Evolutionary conservation across 1,140 invertebrate species (phyloP), one percentile per base, ranked within the genome.

Genomic region (Apis cerana): DNA sequence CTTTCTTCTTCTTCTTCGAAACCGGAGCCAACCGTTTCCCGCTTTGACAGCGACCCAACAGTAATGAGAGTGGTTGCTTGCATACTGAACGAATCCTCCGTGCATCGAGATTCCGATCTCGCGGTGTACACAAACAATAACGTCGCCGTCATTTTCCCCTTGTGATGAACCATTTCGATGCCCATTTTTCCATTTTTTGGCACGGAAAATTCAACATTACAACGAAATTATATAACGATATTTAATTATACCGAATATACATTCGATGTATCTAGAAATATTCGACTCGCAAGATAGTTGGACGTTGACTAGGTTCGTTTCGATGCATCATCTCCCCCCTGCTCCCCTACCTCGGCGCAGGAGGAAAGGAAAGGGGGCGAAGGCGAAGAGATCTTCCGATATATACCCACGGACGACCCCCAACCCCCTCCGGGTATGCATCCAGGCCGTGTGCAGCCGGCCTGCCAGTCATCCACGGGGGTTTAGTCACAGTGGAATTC

Each of bases 401-500:
- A 84, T 90, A 92, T 92, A 92, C 87, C 88, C 86, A 33, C 33
- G n/a, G 70, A 62, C 88, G 87, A 89, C 86, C 88, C 88, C 88
- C 80, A 88, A 87, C 33, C 61, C 87, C 85, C 89, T 86, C 87
- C 75, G 75, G 83, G 80, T 33, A 33, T 87, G 70, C 83, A 87
- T 89, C 80, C 33, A 2, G 33, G 33, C 82, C 91, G 89, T 85
- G 81, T 84, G 84, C 87, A 90, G 85, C 85, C 84, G 80, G 83
- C 83, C 90, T 92, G 91, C 90, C 92, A 92, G 85, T 92, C 91
- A 92, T 89, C 85, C 77, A 75, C 65, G 84, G 86, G 89, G 87
- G 86, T 92, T 92, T 91, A 91, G 92, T 92, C 92, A 92, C 91
- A 91, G 75, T 91, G 90, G 90, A 92, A 92, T 92, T 91, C 90